Conservation (phyloP, 2,113 vertebrate species). For the Hiodon tergisus region DNA sequence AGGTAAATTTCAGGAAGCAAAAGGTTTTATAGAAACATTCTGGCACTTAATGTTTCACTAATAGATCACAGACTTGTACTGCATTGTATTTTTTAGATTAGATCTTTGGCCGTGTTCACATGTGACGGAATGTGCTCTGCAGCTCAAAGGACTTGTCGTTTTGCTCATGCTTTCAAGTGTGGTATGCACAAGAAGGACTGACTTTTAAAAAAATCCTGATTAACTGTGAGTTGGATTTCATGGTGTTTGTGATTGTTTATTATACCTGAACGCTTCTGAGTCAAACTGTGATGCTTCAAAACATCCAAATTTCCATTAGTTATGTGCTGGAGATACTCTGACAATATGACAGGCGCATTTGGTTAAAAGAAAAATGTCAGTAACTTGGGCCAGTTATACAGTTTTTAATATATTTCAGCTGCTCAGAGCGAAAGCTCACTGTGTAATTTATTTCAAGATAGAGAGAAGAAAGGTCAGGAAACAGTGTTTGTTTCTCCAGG, state of each 20-base stretch:
- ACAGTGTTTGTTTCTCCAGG: not conserved
- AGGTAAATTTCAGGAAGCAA: not conserved
- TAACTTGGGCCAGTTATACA: not conserved
- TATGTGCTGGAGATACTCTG: not conserved
- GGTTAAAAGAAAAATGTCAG: not conserved
- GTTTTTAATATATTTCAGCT: not conserved
- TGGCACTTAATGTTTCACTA: no score
- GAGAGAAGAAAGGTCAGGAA: not conserved
- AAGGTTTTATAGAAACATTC: not conserved
- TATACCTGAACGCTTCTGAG: not conserved
- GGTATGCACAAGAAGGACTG: not conserved
- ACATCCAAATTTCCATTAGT: not conserved
- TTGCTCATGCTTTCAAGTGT: not conserved
- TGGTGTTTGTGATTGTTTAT: not conserved
- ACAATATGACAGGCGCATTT: not conserved
- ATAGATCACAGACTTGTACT: not conserved
- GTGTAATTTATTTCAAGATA: no score
- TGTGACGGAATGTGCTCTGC: not conserved
- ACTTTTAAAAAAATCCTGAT: no score
- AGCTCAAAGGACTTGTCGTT: not conserved
- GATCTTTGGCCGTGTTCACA: not conserved
- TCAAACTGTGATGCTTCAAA: not conserved
- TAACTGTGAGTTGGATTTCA: no score
- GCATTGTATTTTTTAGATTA: not conserved
- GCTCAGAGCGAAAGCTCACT: no score